Base-by-base conservation (phyloP, 1,140 invertebrate genomes). In the Zaprionus ghesquierei region DNA sequence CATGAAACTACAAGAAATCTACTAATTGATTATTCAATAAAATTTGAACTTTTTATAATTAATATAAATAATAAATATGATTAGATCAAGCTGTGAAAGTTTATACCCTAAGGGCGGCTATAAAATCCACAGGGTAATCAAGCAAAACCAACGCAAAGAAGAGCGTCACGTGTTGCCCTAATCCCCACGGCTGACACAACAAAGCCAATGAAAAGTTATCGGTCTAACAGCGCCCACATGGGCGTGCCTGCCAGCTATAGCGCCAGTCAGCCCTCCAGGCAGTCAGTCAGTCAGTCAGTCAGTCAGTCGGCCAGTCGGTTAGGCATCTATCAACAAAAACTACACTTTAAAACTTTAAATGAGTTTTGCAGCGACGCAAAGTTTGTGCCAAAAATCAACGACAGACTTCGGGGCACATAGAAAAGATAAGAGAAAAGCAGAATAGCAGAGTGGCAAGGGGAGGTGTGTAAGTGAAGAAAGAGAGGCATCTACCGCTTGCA, bases 331-430 rank as follows among this genome's bases (percentile, higher is more conserved):
- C 79, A 87, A 66, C 53, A 75, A 70, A 75, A 71, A 69, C 76
- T 49, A 82, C 82, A 89, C 82, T 87, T 87, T 89, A 60, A 71
- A 87, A 87, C 82, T 87, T 87, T 87, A 87, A 87, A 87, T 87
- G 82, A 87, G 82, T 87, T 87, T 87, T 84, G 70, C 23, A 69
- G 81, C 49, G 64, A 66, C 61, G 51, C 70, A 77, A 84, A 84
- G 62, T 84, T 65, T 70, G 38, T 46, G 63, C 60, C 13, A 46
- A 85, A 78, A 85, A 81, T 33, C 46, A 81, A 73, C 49, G 44
- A 13, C 22, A 33, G 10, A 49, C 33, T 38, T 13, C 5, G 3
- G 46, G 29, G 6, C 49, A 53, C 27, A 50, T 29, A 20, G 35
- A 15, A 15, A 29, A 60, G 65, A 59, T 53, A 60, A 60, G 44